phyloP scores from a whole-genome alignment of 2,797 vertebrate genomes.

The Tympanoctomys barrerae region DNA sequence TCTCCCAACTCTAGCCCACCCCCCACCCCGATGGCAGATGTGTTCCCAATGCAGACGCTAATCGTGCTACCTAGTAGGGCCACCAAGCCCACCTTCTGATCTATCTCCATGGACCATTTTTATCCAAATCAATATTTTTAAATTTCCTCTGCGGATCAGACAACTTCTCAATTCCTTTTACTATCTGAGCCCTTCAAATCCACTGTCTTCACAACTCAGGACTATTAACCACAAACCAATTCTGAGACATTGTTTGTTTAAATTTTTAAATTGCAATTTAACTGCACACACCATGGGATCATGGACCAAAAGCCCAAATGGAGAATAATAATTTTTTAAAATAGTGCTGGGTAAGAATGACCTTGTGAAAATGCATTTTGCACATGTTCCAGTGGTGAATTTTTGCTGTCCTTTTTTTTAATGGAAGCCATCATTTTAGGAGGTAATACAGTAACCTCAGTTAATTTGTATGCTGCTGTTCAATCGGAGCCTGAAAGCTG shows the following conservation, averaged over 20 bases:
- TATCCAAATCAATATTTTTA: slow-evolving; percentile 37
- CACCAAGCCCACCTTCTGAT: not conserved
- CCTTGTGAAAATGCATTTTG: slow-evolving; percentile 79
- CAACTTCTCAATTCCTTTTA: slow-evolving; percentile 45
- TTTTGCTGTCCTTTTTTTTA: slow-evolving; percentile 65
- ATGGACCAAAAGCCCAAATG: slow-evolving; percentile 78
- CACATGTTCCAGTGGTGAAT: slow-evolving; percentile 74
- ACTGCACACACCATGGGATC: slow-evolving; percentile 70
- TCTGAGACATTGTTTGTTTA: slow-evolving; percentile 74
- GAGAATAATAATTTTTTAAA: slow-evolving; percentile 77
- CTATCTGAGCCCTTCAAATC: slow-evolving; percentile 27
- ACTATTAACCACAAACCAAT: slow-evolving; percentile 71
- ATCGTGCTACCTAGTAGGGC: not conserved
- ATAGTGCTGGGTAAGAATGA: slow-evolving; percentile 70
- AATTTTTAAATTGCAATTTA: slow-evolving; percentile 78
- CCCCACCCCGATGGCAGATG: too few species aligned
- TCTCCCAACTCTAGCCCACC: not conserved
- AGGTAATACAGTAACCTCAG: slow-evolving; percentile 79
- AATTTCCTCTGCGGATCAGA: slow-evolving; percentile 15
- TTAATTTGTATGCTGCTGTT: slow-evolving; percentile 78
- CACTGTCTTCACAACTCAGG: slow-evolving; percentile 65
- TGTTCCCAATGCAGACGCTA: not conserved
- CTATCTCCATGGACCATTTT: slow-evolving; percentile 4
- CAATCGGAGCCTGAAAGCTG: slow-evolving; percentile 74
- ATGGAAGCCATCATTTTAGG: slow-evolving; percentile 75